Evolutionary conservation across 1,140 invertebrate species (phyloP).

Genomic region (Cyclargus thomasi): DNA sequence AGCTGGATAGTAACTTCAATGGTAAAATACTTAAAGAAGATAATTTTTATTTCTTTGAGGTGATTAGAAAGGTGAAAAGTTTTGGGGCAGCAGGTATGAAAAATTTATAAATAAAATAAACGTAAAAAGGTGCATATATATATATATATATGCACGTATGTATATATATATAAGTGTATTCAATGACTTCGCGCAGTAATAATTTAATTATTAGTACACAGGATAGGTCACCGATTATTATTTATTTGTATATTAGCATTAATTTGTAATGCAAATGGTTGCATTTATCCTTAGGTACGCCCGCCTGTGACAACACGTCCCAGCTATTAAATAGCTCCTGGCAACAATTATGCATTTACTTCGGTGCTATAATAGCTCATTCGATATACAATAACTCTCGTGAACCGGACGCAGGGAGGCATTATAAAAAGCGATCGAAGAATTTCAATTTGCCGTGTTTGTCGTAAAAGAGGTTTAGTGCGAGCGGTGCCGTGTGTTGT

Average conservation of each 20-base stretch:
- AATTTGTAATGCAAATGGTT: constrained; percentile 9
- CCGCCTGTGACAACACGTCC: constrained; percentile 22
- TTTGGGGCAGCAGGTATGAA: too few relatives aligned
- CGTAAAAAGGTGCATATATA: too few relatives aligned
- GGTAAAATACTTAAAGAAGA: too few relatives aligned
- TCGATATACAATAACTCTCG: constrained; percentile 51
- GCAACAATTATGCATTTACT: constrained; percentile 32
- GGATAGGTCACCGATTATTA: constrained; percentile 4
- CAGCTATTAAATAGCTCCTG: constrained; percentile 24
- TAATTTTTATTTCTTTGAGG: too few relatives aligned
- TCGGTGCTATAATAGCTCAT: constrained; percentile 35
- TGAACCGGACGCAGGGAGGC: constrained; percentile 52
- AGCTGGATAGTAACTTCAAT: too few relatives aligned
- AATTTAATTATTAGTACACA: background rate
- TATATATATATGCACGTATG: too few relatives aligned
- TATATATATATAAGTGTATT: too few relatives aligned
- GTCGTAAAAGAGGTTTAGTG: constrained; percentile 47
- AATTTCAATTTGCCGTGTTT: constrained; percentile 63
- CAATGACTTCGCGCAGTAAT: background rate
- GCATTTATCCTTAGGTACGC: background rate
- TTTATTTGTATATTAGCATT: background rate
- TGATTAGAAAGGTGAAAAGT: too few relatives aligned
- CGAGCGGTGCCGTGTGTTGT: constrained; percentile 54
- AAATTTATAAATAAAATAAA: too few relatives aligned
- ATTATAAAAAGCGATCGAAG: constrained; percentile 46